Conservation (phyloP, 2,888 invertebrate genomes). For the Temnothorax ravouxi region DNA sequence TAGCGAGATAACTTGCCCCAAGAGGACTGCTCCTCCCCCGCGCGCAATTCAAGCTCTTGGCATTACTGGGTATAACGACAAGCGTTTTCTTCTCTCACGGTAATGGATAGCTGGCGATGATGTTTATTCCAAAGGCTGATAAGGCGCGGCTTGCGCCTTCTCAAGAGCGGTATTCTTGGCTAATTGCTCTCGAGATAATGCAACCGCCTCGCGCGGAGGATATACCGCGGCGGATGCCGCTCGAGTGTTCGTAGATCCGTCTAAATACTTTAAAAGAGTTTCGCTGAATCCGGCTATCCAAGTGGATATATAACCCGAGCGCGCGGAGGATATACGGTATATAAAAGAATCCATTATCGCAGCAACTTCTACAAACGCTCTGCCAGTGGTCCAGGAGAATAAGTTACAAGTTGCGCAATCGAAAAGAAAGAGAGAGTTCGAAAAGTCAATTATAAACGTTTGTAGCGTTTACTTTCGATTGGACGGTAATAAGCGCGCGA, state of each 20-base stretch:
- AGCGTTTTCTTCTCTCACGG: slow-evolving; percentile 26
- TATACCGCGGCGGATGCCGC: slow-evolving; percentile 43
- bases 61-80: neutral
- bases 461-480: slow-evolving; percentile 69
- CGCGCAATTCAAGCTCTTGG: neutral
- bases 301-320: slow-evolving; percentile 2
- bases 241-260: slow-evolving; percentile 47
- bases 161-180: slow-evolving; percentile 58
- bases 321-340: slow-evolving; percentile 23
- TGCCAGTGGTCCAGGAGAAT: slow-evolving; percentile 30
- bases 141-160: slow-evolving; percentile 43
- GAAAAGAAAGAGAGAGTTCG: slow-evolving; percentile 52
- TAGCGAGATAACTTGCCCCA: slow-evolving; percentile 16
- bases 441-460: slow-evolving; percentile 74
- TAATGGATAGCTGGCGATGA: slow-evolving; percentile 33
- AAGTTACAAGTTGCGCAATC: slow-evolving; percentile 36
- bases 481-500: slow-evolving; percentile 70
- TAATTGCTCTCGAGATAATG: slow-evolving; percentile 63
- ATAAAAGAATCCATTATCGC: slow-evolving; percentile 61
- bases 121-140: slow-evolving; percentile 48
- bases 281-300: slow-evolving; percentile 45
- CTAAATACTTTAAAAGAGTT: slow-evolving; percentile 62
- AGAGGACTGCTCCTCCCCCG: neutral
- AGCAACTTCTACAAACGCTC: slow-evolving; percentile 58
- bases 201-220: slow-evolving; percentile 19